Evolutionary conservation across 2,113 vertebrate genomes (phyloP).

Genomic region (Upupa epops): DNA sequence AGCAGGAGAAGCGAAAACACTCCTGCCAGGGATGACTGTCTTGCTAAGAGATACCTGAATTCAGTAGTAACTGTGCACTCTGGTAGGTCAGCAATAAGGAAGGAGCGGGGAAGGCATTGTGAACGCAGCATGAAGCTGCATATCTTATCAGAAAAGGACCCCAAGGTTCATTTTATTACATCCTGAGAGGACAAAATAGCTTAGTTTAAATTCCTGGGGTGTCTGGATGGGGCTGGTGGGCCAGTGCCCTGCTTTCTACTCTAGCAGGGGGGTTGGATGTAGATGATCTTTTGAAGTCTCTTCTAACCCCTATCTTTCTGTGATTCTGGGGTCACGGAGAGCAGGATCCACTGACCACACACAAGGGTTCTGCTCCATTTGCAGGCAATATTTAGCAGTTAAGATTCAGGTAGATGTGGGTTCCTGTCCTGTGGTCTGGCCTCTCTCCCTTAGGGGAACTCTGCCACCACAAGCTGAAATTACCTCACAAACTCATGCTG

Average conservation of each 20-base stretch:
- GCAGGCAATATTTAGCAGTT: not conserved
- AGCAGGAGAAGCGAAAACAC: not conserved
- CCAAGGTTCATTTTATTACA: not conserved
- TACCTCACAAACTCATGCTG: not conserved
- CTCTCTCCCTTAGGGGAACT: not conserved
- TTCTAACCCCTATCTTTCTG: too few relatives aligned
- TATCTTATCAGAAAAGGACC: not conserved
- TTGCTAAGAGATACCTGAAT: not conserved
- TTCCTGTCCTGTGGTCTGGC: not conserved
- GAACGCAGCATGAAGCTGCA: not conserved
- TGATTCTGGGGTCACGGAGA: not conserved
- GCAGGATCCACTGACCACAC: not conserved
- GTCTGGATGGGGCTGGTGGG: not conserved
- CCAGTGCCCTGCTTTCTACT: not conserved
- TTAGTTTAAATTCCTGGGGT: not conserved
- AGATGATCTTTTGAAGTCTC: too few relatives aligned
- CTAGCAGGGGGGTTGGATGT: too few relatives aligned
- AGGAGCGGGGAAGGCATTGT: not conserved
- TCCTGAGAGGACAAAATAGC: not conserved
- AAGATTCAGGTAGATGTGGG: not conserved
- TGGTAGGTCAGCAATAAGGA: not conserved
- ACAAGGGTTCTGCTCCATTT: not conserved
- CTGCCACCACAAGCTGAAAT: not conserved
- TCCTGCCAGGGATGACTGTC: not conserved
- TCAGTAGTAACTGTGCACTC: not conserved